Percentiles rank a stretch among this genome's conserved stretches.
phyloP scores from a whole-genome alignment of 2,797 vertebrate genomes.

The Gouania willdenowi region DNA sequence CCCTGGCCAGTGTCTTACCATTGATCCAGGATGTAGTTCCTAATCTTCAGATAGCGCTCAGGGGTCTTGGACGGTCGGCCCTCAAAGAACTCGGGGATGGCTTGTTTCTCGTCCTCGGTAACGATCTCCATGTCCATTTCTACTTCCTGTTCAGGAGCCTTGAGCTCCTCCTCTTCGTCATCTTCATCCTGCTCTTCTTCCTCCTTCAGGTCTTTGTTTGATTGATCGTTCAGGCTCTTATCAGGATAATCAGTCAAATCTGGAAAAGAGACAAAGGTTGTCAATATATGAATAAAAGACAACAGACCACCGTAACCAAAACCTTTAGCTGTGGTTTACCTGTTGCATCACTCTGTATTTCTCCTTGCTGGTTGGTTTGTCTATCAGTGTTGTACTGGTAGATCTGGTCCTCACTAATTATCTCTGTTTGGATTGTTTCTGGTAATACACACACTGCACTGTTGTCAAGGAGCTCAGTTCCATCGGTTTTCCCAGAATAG shows the following conservation, averaged over 20 bases:
- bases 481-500: slow-evolving; percentile 3
- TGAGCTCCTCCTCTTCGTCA: slow-evolving; percentile 85
- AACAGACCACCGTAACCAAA: neutral
- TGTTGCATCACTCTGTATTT: slow-evolving; percentile 3
- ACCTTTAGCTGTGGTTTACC: slow-evolving; percentile 23
- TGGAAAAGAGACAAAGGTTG: neutral
- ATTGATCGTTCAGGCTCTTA: slow-evolving; percentile 2
- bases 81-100: slow-evolving; percentile 96
- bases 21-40: slow-evolving; percentile 97
- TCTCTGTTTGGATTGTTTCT: slow-evolving; percentile 1
- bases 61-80: slow-evolving; percentile 95
- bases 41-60: slow-evolving; percentile 93
- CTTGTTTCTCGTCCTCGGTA: slow-evolving; percentile 93
- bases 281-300: neutral
- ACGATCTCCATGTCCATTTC: slow-evolving; percentile 82
- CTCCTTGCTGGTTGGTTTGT: slow-evolving; percentile 6
- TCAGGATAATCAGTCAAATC: slow-evolving; percentile 21
- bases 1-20: slow-evolving; percentile 79
- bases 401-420: slow-evolving; percentile 12
- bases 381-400: slow-evolving; percentile 17
- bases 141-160: slow-evolving; percentile 88
- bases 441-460: neutral
- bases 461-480: neutral
- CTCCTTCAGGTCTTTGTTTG: slow-evolving; percentile 22
- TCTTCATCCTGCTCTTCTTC: slow-evolving; percentile 44